phyloP scores from a whole-genome alignment of 2,888 invertebrate genomes.

The Protonemura montana region DNA sequence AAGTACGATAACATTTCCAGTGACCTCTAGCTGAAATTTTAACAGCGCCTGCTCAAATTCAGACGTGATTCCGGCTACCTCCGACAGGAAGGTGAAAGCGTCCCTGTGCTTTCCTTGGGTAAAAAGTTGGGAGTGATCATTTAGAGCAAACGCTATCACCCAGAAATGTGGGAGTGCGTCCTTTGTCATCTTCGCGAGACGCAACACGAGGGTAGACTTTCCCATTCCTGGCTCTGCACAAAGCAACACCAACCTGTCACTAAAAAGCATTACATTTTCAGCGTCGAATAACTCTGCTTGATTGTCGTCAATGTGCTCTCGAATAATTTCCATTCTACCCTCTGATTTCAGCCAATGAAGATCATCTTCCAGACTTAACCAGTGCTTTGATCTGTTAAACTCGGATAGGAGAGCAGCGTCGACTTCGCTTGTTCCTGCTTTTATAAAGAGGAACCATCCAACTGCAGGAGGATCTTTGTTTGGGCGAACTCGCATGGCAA shows the following conservation, averaged over 20 bases:
- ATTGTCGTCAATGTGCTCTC: not conserved
- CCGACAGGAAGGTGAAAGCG: not conserved
- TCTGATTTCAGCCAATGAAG: not conserved
- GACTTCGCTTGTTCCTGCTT: not conserved
- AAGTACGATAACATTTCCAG: not conserved
- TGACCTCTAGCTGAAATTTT: not conserved
- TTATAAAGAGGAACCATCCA: not conserved
- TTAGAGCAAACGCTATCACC: not conserved
- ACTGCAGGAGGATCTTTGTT: not conserved
- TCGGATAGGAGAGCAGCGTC: not conserved
- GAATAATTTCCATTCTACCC: not conserved
- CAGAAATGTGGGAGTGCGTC: not conserved
- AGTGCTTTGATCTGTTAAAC: not conserved
- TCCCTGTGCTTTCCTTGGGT: not conserved
- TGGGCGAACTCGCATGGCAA: not conserved
- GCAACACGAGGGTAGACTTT: conserved; percentile 1
- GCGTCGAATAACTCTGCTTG: not conserved
- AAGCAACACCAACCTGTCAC: not conserved
- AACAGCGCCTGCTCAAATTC: not conserved
- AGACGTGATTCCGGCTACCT: not conserved
- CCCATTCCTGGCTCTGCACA: conserved; percentile 30
- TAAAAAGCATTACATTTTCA: not conserved
- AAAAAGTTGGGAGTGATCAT: not conserved
- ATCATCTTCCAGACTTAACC: not conserved
- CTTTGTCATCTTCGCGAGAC: not conserved